A percentile compares a stretch with the other conserved stretches of the same genome.
Evolutionary conservation across 2,113 vertebrate genomes (phyloP).

Genomic region (Axis porcinus): DNA sequence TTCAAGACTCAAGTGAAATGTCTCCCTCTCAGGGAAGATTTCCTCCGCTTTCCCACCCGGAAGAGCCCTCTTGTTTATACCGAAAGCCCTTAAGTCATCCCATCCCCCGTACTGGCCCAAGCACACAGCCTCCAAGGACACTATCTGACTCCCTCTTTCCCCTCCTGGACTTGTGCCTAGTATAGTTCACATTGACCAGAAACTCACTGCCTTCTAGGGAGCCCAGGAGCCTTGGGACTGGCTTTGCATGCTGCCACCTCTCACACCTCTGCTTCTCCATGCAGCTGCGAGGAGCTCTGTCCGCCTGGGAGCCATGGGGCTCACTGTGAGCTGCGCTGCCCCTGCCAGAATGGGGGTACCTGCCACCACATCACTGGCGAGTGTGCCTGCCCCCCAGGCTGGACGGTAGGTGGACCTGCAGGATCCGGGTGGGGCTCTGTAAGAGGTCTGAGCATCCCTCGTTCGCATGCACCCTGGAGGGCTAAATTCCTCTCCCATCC

Average conservation of each 20-base stretch:
- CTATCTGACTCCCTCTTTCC: background rate
- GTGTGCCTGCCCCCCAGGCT: conserved; percentile 94
- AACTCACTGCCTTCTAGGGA: background rate
- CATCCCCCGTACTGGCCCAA: background rate
- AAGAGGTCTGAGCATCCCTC: background rate
- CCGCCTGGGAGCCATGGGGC: conserved; percentile 94
- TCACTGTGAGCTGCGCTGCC: conserved; percentile 96
- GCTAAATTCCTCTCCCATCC: background rate
- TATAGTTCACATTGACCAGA: background rate
- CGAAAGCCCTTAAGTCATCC: background rate
- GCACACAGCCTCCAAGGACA: background rate
- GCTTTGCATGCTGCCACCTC: background rate
- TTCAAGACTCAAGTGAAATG: background rate
- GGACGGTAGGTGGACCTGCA: conserved; percentile 87
- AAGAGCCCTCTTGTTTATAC: background rate
- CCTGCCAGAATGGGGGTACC: conserved; percentile 95
- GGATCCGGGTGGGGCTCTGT: background rate
- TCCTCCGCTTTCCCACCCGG: background rate
- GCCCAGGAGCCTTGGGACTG: background rate
- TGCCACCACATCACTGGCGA: conserved; percentile 98
- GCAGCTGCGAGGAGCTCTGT: conserved; percentile 94
- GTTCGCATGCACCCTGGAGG: no score
- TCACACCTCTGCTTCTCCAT: conserved; percentile 1
- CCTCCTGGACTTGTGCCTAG: background rate
- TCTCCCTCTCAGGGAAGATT: background rate